A percentile compares a stretch with the other conserved stretches of the same genome.
Conservation (phyloP, 2,797 vertebrate species). For the Onychomys torridus region DNA sequence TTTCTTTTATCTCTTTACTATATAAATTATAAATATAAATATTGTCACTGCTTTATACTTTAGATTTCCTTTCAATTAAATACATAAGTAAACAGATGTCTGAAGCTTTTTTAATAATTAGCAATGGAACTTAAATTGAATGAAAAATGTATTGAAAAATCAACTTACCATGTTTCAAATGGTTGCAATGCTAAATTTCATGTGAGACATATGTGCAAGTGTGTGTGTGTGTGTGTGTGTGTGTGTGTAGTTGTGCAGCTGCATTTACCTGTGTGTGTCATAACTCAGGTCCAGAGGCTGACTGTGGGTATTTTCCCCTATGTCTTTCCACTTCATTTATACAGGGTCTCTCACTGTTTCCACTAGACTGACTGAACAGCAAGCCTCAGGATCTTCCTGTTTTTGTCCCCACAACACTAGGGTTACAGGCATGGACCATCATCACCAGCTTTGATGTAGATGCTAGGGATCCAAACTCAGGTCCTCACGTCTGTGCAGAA, state of each 20-base stretch:
- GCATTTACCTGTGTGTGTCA: background rate
- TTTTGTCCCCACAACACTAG: background rate
- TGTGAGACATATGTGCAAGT: background rate
- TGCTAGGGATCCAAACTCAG: background rate
- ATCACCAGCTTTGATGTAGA: background rate
- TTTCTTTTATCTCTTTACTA: conserved; percentile 27
- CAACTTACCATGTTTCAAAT: conserved; percentile 41
- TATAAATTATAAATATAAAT: conserved; percentile 42
- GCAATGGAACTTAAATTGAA: conserved; percentile 37
- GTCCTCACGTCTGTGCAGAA: no score
- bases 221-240: no score
- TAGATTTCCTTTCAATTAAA: conserved; percentile 35
- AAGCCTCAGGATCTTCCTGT: background rate
- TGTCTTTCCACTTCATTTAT: background rate
- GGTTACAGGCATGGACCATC: background rate
- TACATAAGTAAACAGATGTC: background rate
- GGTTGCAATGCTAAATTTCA: background rate
- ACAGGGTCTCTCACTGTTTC: background rate
- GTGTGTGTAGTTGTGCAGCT: background rate
- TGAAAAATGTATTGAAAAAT: background rate
- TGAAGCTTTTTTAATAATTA: conserved; percentile 47
- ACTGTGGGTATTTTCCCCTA: background rate
- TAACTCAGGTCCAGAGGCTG: no score
- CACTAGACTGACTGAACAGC: background rate
- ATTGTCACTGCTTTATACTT: background rate